Conservation (phyloP, 2,113 vertebrate genomes). For the Etheostoma cragini region DNA sequence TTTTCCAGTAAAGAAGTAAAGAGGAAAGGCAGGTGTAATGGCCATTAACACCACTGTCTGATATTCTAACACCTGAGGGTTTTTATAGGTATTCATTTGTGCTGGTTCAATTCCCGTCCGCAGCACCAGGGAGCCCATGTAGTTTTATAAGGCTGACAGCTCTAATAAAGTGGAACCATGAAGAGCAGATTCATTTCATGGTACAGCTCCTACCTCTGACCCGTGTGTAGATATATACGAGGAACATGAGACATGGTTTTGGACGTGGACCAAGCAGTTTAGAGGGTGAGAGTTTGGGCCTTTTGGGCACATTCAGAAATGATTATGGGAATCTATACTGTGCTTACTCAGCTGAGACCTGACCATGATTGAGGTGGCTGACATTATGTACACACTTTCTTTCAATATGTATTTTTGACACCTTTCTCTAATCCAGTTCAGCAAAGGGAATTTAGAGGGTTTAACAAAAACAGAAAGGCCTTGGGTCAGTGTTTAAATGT, state of each 20-base stretch:
- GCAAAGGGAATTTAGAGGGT: slow-evolving; percentile 16
- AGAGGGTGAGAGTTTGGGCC: slow-evolving; percentile 61
- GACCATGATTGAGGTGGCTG: slow-evolving; percentile 40
- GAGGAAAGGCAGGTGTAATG: slow-evolving; percentile 19
- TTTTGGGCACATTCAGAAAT: slow-evolving; percentile 74
- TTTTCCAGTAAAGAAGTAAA: slow-evolving; percentile 10
- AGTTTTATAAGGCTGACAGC: slow-evolving; percentile 66
- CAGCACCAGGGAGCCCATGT: slow-evolving; percentile 40
- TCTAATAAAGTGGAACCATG: slow-evolving; percentile 67
- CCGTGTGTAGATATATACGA: slow-evolving; percentile 45
- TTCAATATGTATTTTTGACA: slow-evolving; percentile 46
- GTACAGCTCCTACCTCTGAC: slow-evolving; percentile 60
- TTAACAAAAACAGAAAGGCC: slow-evolving; percentile 20
- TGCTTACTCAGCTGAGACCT: slow-evolving; percentile 72
- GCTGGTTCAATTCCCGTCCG: slow-evolving; percentile 47
- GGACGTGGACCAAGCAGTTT: slow-evolving; percentile 59
- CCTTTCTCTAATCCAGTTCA: slow-evolving; percentile 31
- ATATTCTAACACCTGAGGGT: slow-evolving; percentile 56
- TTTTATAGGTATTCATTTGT: slow-evolving; percentile 35
- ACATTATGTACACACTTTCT: slow-evolving; percentile 44
- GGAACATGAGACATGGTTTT: slow-evolving; percentile 69
- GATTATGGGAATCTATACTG: slow-evolving; percentile 66
- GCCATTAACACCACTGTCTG: slow-evolving; percentile 8
- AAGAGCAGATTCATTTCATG: slow-evolving; percentile 72
- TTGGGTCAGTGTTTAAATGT: slow-evolving; percentile 29